Evolutionary conservation across 2,888 invertebrate genomes (phyloP), one percentile per base, ranked within the genome.

Genomic region (Drosophila sordidula): DNA sequence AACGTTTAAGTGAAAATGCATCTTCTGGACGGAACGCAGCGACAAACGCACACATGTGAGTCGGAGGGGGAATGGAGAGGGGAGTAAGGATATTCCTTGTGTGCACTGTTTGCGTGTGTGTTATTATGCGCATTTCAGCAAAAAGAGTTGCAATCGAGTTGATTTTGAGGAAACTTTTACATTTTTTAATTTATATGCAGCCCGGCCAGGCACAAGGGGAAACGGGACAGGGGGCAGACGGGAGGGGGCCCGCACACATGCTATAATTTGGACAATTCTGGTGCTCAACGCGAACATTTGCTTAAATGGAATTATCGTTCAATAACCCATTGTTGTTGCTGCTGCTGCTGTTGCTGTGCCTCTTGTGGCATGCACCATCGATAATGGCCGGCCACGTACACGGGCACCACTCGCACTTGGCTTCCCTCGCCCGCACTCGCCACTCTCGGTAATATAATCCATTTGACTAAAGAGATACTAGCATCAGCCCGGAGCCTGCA

Each of bases 281-380:
- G 70, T 82, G 78, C 66, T 85, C 83, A 87, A 72, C 78, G 77
- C 79, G 70, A 82, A 68, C 86, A 87, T 88, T 87, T 88, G 83
- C 87, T 76, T 89, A 86, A 89, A 83, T 82, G 89, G 75, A 89
- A 86, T 86, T 88, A 86, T 73, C 88, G 89, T 80, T 82, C 89
- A 85, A 85, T 88, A 86, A 88, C 86, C 80, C 74, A 81, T 75
- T 73, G 68, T 52, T 56, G 55, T 39, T 50, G 62, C 39, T 63
- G 25, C 11, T 59, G 8, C 12, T 29, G 56, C 8, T 32, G n/a
- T 38, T 22, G 22, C 22, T 22, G 34, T 46, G 63, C 45, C 51
- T 44, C 55, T 16, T 52, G 73, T 57, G 47, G 78, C 83, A 82
- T 71, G 82, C 79, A 50, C 47, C 85, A 84, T 68, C 79, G 66